Evolutionary conservation across 2,888 invertebrate species (phyloP).

Genomic region (Fragum fragum): DNA sequence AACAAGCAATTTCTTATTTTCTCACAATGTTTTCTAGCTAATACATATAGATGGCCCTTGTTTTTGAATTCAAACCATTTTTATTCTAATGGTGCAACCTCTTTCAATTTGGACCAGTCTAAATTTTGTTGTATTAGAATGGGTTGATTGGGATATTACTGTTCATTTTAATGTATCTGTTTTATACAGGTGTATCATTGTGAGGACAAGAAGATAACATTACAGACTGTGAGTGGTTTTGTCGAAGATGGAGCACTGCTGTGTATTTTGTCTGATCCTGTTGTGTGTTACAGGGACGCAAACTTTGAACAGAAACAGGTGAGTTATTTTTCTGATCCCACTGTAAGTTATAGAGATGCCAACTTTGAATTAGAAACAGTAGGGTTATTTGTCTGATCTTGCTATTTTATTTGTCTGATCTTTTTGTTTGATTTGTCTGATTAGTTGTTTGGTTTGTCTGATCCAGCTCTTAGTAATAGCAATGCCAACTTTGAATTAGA

Average conservation of each 20-base stretch:
- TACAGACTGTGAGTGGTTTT: conserved; percentile 60
- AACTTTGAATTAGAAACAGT: conserved; percentile 73
- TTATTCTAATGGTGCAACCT: too few species aligned
- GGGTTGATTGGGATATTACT: too few species aligned
- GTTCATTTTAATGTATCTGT: not conserved
- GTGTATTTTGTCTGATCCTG: conserved; percentile 77
- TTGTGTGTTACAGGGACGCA: conserved; percentile 78
- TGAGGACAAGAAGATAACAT: conserved; percentile 63
- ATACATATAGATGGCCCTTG: too few species aligned
- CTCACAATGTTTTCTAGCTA: not conserved
- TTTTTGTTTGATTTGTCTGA: too few species aligned
- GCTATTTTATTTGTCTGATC: too few species aligned
- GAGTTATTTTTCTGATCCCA: conserved; percentile 71
- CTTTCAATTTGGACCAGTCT: not conserved
- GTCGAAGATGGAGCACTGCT: conserved; percentile 69
- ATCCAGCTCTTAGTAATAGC: too few species aligned
- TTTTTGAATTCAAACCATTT: too few species aligned
- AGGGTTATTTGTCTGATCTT: too few species aligned
- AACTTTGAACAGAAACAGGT: conserved; percentile 76
- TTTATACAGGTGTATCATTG: conserved; percentile 78
- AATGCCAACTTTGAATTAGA: too few species aligned
- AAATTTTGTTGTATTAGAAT: not conserved
- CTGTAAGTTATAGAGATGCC: conserved; percentile 78
- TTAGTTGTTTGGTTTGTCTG: too few species aligned
- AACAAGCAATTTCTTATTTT: not conserved